phyloP scores from a whole-genome alignment of 53 echinoderm and acorn worm genomes.

The Astropecten irregularis region DNA sequence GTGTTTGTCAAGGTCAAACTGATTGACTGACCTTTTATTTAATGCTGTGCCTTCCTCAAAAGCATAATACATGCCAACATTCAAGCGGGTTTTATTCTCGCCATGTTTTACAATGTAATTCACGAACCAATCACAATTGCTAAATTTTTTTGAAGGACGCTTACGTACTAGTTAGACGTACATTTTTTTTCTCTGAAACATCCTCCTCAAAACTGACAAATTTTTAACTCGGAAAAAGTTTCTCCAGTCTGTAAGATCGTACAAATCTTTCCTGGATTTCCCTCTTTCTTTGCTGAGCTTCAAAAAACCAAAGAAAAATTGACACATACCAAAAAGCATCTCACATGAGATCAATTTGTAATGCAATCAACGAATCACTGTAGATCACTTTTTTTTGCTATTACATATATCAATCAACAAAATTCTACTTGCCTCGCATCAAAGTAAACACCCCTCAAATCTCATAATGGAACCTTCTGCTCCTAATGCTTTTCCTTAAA shows the following conservation, averaged over 20 bases:
- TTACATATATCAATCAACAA: slow-evolving; percentile 51
- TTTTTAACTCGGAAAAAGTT: background rate
- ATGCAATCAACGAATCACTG: slow-evolving; percentile 35
- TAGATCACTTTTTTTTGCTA: slow-evolving; percentile 25
- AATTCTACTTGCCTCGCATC: slow-evolving; percentile 40
- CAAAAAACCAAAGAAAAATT: slow-evolving; percentile 33
- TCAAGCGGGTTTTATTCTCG: slow-evolving; percentile 40
- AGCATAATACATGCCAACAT: slow-evolving; percentile 59
- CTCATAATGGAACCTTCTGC: slow-evolving; percentile 15
- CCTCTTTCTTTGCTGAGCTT: background rate
- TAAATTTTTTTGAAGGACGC: slow-evolving; percentile 26
- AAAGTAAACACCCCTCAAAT: slow-evolving; percentile 19
- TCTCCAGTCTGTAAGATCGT: background rate
- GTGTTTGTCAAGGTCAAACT: slow-evolving; percentile 54
- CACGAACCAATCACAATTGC: slow-evolving; percentile 56
- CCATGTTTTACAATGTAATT: slow-evolving; percentile 58
- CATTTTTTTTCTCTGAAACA: slow-evolving; percentile 23
- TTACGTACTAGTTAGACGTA: slow-evolving; percentile 39
- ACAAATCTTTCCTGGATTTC: background rate
- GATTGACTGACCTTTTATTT: slow-evolving; percentile 51
- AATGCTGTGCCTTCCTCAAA: slow-evolving; percentile 57
- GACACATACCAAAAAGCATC: slow-evolving; percentile 57
- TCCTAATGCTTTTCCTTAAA: background rate
- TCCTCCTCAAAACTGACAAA: slow-evolving; percentile 16
- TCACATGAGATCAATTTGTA: slow-evolving; percentile 12